Evolutionary conservation across 1,140 invertebrate species (phyloP).

Genomic region (Heliothis virescens): DNA sequence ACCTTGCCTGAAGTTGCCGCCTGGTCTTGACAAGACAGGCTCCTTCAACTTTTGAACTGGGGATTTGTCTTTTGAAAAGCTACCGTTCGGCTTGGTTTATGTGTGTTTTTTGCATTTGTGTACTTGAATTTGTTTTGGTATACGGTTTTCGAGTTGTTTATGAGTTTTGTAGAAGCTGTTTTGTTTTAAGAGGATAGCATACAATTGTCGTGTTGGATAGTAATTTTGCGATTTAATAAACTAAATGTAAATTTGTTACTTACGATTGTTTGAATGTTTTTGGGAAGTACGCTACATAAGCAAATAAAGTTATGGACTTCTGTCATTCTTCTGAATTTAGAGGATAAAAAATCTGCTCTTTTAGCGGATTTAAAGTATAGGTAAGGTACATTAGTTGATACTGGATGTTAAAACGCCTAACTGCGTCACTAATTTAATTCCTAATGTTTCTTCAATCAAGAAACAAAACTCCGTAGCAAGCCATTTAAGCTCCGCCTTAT

Average conservation of each 20-base stretch:
- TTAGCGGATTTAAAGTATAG: too few species aligned
- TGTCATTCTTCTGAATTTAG: too few species aligned
- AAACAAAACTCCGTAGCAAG: slow-evolving; percentile 7
- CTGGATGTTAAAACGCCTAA: too few species aligned
- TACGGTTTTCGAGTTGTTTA: neutral
- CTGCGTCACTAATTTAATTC: neutral
- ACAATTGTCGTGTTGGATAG: too few species aligned
- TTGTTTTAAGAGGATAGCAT: neutral
- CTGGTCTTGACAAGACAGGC: slow-evolving; percentile 30
- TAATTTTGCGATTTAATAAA: too few species aligned
- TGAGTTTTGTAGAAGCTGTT: neutral
- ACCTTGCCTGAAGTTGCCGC: slow-evolving; percentile 23
- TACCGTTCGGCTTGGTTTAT: slow-evolving; percentile 9
- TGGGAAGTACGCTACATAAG: too few species aligned
- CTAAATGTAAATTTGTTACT: too few species aligned
- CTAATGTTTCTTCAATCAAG: neutral
- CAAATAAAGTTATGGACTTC: too few species aligned
- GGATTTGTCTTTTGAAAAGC: slow-evolving; percentile 40
- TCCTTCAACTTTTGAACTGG: slow-evolving; percentile 38
- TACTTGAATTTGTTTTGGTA: slow-evolving; percentile 2
- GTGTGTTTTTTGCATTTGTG: slow-evolving; percentile 15
- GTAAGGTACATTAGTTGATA: too few species aligned
- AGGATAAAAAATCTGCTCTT: too few species aligned
- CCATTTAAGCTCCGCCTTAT: slow-evolving; percentile 11
- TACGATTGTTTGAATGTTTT: too few species aligned